Base-by-base conservation (phyloP, 2,888 invertebrate species). In the Tetanocera ferruginea region DNA sequence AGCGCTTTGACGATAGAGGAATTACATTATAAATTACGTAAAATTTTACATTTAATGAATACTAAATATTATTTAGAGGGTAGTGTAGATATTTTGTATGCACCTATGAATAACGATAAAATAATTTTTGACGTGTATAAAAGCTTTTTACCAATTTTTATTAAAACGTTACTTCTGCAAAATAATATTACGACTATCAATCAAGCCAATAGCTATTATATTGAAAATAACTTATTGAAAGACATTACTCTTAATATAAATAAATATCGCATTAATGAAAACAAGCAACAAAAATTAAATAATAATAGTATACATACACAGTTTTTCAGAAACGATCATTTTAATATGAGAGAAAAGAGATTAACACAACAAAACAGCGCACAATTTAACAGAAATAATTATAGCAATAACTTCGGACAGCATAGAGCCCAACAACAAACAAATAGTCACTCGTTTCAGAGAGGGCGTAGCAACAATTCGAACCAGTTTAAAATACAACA, bases 141-240 rank as follows among this genome's bases (percentile, higher is more conserved):
- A 17, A 78, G 78, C 64, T 78, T 25, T 57, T 76, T 80, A 52
- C 73, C 77, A 8, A 37, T 78, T 19, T 60, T 66, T 57, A 78
- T 80, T 55, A 80, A 76, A 60, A 23, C 75, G 0, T 62, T 76
- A 28, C 57, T 80, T 37, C 52, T 80, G 11, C 78, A 80, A 57
- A 80, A 80, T 75, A 75, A 80, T 57, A 74, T 80, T 37, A 57
- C 8, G 34, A 72, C 69, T 49, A 76, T 77, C 51, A 76, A 74
- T 62, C n/a, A 9, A 5, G 72, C 77, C n/a, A 51, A 76, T 62
- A 69, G 52, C 9, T 78, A 74, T 60, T 76, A 28, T 19, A 43
- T 78, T 19, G 77, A 77, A 73, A 78, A 77, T 60, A 77, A 80
- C 70, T 55, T 80, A 25, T 60, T 79, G 57, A 78, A 77, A 64